Evolutionary conservation across 2,113 vertebrate genomes (phyloP).

Genomic region (Passerina amoena): DNA sequence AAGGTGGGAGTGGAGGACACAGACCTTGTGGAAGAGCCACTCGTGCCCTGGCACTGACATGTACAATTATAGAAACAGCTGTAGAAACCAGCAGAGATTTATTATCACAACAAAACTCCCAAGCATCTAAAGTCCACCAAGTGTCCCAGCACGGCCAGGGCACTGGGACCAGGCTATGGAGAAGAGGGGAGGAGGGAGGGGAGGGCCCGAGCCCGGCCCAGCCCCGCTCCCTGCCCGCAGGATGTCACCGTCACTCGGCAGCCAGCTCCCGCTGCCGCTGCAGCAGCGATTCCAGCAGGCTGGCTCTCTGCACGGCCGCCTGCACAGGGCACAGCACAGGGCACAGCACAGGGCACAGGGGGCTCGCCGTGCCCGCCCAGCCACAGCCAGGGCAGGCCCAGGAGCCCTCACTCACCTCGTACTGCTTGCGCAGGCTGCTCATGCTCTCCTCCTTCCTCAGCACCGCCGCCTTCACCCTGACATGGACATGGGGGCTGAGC

Average conservation of each 20-base stretch:
- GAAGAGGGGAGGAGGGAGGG: neutral
- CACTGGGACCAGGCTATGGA: conserved; percentile 45
- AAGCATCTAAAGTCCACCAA: neutral
- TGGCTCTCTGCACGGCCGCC: conserved; percentile 87
- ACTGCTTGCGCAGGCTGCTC: conserved; percentile 83
- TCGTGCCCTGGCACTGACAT: accelerated
- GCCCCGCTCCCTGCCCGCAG: neutral
- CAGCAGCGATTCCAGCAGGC: conserved; percentile 87
- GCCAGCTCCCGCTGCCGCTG: conserved; percentile 82
- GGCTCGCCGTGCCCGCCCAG: accelerated
- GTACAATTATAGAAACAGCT: accelerated
- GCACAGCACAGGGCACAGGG: neutral
- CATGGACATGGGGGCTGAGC: neutral
- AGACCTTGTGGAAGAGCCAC: accelerated
- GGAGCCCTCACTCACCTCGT: conserved; percentile 79
- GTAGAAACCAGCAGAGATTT: conserved; percentile 46
- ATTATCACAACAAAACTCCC: conserved; percentile 2
- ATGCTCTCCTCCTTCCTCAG: conserved; percentile 89
- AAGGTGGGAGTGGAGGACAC: neutral
- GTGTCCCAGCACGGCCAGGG: neutral
- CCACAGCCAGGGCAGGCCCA: accelerated
- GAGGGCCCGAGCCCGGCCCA: neutral
- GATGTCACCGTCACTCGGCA: neutral
- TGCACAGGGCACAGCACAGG: conserved; percentile 31
- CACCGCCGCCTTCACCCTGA: conserved; percentile 89